These are phyloP conservation scores for Kuschelorhynchus macadamiae DNA, from an alignment of 2,888 invertebrate genomes.

Conservation along the genomic window DNA sequence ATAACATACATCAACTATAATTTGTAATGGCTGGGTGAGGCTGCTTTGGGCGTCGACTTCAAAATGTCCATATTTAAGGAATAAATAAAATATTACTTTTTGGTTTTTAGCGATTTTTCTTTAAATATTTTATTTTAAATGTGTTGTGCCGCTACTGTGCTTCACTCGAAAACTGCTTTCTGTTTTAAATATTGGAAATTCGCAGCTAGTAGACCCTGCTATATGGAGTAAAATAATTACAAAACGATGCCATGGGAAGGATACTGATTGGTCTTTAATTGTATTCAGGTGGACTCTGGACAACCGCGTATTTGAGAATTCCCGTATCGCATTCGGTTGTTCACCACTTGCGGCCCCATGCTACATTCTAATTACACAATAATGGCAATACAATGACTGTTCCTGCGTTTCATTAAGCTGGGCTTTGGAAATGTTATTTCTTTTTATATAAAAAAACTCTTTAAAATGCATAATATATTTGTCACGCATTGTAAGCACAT, in stretches of 20 bases:
- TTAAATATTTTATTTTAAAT: too few relatives aligned
- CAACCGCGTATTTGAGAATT: slow-evolving; percentile 51
- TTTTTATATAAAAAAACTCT: too few relatives aligned
- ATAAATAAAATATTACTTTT: too few relatives aligned
- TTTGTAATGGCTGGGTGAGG: too few relatives aligned
- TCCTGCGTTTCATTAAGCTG: slow-evolving; percentile 51
- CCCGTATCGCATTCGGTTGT: slow-evolving; percentile 25
- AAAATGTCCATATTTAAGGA: too few relatives aligned
- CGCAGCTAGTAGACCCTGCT: slow-evolving; percentile 27
- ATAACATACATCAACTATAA: too few relatives aligned
- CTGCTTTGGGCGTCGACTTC: too few relatives aligned
- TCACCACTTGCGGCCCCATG: slow-evolving; percentile 36
- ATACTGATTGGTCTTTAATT: slow-evolving; percentile 57
- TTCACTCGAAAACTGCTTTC: background rate
- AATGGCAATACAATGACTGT: slow-evolving; percentile 53
- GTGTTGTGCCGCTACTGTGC: slow-evolving; percentile 2
- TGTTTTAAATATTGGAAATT: slow-evolving; percentile 42
- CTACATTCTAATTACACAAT: slow-evolving; percentile 55
- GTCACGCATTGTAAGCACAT: too few relatives aligned
- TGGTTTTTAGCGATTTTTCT: too few relatives aligned
- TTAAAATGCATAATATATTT: too few relatives aligned
- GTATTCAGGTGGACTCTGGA: slow-evolving; percentile 56
- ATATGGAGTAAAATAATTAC: slow-evolving; percentile 49
- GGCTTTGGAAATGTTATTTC: too few relatives aligned
- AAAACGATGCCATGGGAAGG: slow-evolving; percentile 50